Conservation (phyloP, 2,113 vertebrate genomes). For the Archocentrus centrarchus region DNA sequence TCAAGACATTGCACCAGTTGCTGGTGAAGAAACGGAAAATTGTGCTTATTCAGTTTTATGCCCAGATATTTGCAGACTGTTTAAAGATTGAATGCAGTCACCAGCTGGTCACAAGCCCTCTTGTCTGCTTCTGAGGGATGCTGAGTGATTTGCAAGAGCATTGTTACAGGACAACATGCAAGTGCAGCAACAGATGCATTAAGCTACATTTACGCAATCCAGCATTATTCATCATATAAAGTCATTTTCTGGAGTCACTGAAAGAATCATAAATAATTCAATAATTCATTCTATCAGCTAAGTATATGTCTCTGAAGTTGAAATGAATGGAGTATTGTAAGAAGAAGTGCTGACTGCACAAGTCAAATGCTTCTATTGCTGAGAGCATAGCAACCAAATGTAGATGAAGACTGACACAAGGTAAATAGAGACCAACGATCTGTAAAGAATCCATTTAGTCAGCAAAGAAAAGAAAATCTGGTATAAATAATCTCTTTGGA, state of each 20-base stretch:
- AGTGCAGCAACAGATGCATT: constrained; percentile 29
- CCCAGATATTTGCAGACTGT: constrained; percentile 30
- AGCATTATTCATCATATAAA: background rate
- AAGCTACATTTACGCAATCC: constrained; percentile 12
- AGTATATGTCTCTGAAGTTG: background rate
- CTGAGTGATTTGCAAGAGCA: constrained; percentile 30
- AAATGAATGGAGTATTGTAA: background rate
- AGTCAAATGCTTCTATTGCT: background rate
- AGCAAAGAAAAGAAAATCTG: constrained; percentile 38
- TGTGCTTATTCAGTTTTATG: constrained; percentile 22
- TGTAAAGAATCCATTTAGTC: constrained; percentile 32
- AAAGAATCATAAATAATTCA: background rate
- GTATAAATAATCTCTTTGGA: constrained; percentile 34
- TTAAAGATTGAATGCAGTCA: constrained; percentile 36
- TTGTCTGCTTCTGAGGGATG: background rate
- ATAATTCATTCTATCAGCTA: background rate
- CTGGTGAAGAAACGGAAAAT: constrained; percentile 32
- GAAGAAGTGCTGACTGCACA: background rate
- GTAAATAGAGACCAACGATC: constrained; percentile 19
- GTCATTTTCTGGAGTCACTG: background rate
- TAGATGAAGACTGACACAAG: constrained; percentile 10
- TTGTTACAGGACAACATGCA: constrained; percentile 11
- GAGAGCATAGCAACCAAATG: background rate
- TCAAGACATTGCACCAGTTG: constrained; percentile 51
- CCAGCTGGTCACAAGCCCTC: constrained; percentile 35